These are phyloP conservation scores for Chaenogobius annularis DNA, from an alignment of 2,113 vertebrate species.

Conservation along the genomic window DNA sequence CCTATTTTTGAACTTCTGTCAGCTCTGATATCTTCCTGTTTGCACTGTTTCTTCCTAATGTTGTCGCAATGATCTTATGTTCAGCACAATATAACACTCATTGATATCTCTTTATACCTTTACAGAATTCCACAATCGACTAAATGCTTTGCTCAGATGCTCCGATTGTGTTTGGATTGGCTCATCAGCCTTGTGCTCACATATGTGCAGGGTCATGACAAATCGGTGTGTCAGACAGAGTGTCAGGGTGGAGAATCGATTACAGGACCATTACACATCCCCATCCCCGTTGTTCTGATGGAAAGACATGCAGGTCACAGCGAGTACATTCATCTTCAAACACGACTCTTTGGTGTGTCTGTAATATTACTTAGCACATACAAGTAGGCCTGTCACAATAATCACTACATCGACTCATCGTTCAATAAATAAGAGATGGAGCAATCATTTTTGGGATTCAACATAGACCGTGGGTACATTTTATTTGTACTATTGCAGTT, in stretches of 20 bases:
- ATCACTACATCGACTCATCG: too few relatives aligned
- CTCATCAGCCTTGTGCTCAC: constrained; percentile 41
- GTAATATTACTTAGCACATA: background rate
- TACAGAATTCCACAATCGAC: constrained; percentile 1
- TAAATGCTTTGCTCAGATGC: constrained; percentile 26
- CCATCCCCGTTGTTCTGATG: constrained; percentile 19
- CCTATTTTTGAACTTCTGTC: too few relatives aligned
- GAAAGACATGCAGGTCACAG: constrained; percentile 24
- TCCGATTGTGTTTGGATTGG: constrained; percentile 14
- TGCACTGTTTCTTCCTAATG: background rate
- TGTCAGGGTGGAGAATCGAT: constrained; percentile 55
- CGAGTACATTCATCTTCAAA: background rate
- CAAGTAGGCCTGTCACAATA: too few relatives aligned
- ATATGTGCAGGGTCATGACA: constrained; percentile 30
- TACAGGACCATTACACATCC: constrained; percentile 26
- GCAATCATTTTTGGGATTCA: too few relatives aligned
- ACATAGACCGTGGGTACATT: too few relatives aligned
- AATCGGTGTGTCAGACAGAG: constrained; percentile 35
- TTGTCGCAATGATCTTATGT: background rate
- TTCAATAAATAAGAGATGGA: too few relatives aligned
- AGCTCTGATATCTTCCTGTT: background rate
- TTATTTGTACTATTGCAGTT: too few relatives aligned
- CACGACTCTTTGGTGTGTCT: background rate
- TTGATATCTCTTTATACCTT: background rate
- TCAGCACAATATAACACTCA: background rate